phyloP scores from a whole-genome alignment of 2,888 invertebrate genomes.

The Meteorus colon region DNA sequence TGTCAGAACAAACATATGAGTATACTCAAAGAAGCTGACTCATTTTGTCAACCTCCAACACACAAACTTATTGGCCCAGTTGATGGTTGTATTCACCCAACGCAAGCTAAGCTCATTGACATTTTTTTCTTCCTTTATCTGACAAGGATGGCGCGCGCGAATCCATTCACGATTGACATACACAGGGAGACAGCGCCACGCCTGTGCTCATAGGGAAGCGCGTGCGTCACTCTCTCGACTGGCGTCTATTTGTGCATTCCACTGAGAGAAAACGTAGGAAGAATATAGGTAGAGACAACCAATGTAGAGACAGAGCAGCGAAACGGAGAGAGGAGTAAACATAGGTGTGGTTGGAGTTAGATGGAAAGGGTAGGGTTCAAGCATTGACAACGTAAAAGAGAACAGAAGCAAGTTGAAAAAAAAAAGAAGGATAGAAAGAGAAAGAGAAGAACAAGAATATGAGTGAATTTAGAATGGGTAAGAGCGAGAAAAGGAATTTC shows the following conservation, averaged over 20 bases:
- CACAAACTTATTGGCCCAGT: neutral
- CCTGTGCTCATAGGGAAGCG: slow-evolving; percentile 32
- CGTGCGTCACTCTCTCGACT: slow-evolving; percentile 29
- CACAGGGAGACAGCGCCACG: slow-evolving; percentile 51
- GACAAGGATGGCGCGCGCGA: neutral
- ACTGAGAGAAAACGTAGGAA: slow-evolving; percentile 42
- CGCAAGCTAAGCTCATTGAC: slow-evolving; percentile 56
- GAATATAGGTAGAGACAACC: slow-evolving; percentile 50
- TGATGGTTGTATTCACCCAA: slow-evolving; percentile 59
- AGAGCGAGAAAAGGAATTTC: slow-evolving; percentile 65
- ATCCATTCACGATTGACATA: neutral
- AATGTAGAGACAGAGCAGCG: slow-evolving; percentile 35
- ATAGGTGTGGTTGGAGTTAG: slow-evolving; percentile 30
- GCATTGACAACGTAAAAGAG: slow-evolving; percentile 27
- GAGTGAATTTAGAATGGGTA: slow-evolving; percentile 38
- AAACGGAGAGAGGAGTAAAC: slow-evolving; percentile 30
- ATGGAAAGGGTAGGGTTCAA: slow-evolving; percentile 24
- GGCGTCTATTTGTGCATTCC: slow-evolving; percentile 65
- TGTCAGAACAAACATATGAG: too few relatives aligned
- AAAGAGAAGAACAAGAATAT: slow-evolving; percentile 30
- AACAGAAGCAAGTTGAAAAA: slow-evolving; percentile 29
- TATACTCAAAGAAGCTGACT: neutral
- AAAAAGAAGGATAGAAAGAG: slow-evolving; percentile 16
- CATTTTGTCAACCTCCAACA: neutral
- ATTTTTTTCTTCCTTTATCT: slow-evolving; percentile 47